Base-by-base conservation (phyloP, 2,113 vertebrate species). In the Halcyon malimbica region DNA sequence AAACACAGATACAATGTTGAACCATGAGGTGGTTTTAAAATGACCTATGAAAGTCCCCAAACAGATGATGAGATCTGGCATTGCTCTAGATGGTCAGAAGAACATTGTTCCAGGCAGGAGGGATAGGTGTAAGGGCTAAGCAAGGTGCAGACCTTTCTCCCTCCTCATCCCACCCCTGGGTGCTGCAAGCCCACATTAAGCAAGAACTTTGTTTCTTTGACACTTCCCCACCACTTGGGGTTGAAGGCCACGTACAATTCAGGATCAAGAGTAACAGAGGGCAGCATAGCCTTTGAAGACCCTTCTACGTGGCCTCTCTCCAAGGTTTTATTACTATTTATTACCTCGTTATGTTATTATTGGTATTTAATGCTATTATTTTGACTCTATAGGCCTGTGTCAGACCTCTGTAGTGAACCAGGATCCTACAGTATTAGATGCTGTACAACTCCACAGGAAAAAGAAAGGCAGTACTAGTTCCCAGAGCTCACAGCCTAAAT, bases 341-440 rank as follows among this genome's bases (percentile, higher is more conserved):
- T 90, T 94, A 77, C 50, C 37, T 86, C 51, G 29, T 67, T 65
- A 42, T 79, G 54, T 59, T 92, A 90, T 92, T 95, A 83, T 28
- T 88, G 59, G 31, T 86, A 77, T 89, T 89, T 95, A 89, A 90
- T 77, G 44, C 23, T 83, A 41, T 82, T 93, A 65, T 90, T 96
- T 90, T 85, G 65, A 44, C 70, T 83, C 57, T 37, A 18, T 2
- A 71, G 54, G n/a, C 21, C 0, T 39, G 41, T 26, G 37, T 84
- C 53, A 94, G 84, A 84, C 41, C 46, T 89, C 79, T 92, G 67
- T 74, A 59, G 26, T 24, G 46, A 89, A 33, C 53, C 59, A 88
- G 63, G 62, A 69, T 33, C 10, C 4, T 15, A 37, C 5, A 64
- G 16, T 46, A 62, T 57, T 62, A 77, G 64, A 78, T 48, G 51